phyloP scores from a whole-genome alignment of 2,113 vertebrate species.

The Tiliqua scincoides region DNA sequence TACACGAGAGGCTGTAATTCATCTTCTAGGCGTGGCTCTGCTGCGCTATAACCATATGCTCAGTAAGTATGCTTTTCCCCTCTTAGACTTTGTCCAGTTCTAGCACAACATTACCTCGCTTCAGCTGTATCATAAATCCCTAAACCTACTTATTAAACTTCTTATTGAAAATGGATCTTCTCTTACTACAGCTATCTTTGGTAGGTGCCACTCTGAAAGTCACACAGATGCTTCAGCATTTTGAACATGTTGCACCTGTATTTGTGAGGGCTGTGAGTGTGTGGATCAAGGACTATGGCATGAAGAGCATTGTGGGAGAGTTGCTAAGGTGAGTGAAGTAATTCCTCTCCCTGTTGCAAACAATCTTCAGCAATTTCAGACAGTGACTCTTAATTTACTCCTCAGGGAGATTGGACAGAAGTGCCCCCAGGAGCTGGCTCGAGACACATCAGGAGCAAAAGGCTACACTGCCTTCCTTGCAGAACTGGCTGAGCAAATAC shows the following conservation, averaged over 20 bases:
- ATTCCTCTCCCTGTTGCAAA: background rate
- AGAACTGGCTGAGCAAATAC: conserved; percentile 83
- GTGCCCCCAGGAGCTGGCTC: conserved; percentile 85
- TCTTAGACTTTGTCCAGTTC: background rate
- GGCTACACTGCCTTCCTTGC: conserved; percentile 87
- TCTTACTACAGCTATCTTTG: background rate
- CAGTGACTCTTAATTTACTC: conserved; percentile 24
- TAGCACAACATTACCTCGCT: background rate
- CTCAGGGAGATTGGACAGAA: conserved; percentile 93
- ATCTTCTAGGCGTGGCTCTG: conserved; percentile 87
- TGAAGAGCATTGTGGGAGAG: conserved; percentile 91
- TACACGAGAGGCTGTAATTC: conserved; percentile 83
- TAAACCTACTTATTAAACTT: background rate
- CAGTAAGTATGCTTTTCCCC: conserved; percentile 77
- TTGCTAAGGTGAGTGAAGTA: conserved; percentile 84
- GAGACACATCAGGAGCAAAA: conserved; percentile 84
- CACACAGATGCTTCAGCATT: conserved; percentile 92
- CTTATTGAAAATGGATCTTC: background rate
- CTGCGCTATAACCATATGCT: conserved; percentile 88
- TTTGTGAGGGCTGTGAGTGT: conserved; percentile 87
- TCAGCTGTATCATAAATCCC: no score
- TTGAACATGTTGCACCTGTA: conserved; percentile 89
- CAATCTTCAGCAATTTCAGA: background rate
- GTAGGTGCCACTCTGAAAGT: conserved; percentile 91
- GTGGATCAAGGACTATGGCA: conserved; percentile 89